These are phyloP conservation scores for Bovichtus diacanthus DNA, from an alignment of 2,797 vertebrate species.

Conservation along the genomic window DNA sequence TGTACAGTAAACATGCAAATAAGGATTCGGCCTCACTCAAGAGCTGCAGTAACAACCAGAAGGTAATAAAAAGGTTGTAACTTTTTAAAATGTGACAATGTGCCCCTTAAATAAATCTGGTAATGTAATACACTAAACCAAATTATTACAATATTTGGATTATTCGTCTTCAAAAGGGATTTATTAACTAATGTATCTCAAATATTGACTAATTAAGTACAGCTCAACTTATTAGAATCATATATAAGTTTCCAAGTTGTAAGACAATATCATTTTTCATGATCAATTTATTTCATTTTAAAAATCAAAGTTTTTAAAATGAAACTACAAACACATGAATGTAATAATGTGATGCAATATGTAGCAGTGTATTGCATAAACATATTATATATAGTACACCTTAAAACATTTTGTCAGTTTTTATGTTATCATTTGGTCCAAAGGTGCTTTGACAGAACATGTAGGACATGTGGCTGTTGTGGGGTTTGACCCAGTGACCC, in stretches of 20 bases:
- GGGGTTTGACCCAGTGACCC: conserved; percentile 36
- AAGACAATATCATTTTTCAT: not conserved
- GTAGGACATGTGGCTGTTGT: not conserved
- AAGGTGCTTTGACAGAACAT: not conserved
- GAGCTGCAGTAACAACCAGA: not conserved
- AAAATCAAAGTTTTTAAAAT: not conserved
- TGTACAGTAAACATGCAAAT: not conserved
- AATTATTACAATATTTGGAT: not conserved
- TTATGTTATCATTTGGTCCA: not conserved
- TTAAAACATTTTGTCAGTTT: not conserved
- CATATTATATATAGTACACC: not conserved
- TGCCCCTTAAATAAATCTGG: not conserved
- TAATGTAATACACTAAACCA: not conserved
- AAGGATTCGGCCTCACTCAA: not conserved
- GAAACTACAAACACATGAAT: not conserved
- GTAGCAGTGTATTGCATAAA: not conserved
- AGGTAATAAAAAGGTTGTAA: not conserved
- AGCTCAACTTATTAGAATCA: not conserved
- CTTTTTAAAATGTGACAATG: not conserved
- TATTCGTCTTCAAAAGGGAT: not conserved
- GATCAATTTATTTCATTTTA: no score
- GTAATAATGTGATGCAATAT: not conserved
- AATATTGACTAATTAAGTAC: not conserved
- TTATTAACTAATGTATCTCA: not conserved
- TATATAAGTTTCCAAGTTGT: not conserved